Evolutionary conservation across 2,113 vertebrate species (phyloP), one percentile per base, ranked within the genome.

Genomic region (Pitta sordida): DNA sequence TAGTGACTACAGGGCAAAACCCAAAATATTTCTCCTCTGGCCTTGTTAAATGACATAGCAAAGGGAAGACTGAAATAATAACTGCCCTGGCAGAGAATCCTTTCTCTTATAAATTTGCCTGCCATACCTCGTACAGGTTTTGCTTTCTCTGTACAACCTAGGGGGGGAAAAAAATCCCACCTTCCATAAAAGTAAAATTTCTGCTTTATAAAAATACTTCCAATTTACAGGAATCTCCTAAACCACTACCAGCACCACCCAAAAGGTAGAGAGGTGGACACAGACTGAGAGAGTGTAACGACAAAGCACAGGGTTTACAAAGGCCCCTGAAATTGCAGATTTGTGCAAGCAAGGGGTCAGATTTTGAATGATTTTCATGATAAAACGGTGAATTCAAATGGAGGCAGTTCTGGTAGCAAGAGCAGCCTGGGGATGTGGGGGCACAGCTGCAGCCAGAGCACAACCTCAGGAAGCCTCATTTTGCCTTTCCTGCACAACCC

Each of bases 141-240:
- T 83, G 20, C 71, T 83, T 88, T 56, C 12, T 3, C 19, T 41
- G 15, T 3, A 13, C 15, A 52, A 34, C 9, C 2, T 27, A 16
- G 43, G 30, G 10, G 29, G 16, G 3, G 1, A 0, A 4, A 39
- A 44, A 46, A 51, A 18, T 0, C 3, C 27, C 14, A 3, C 6
- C 30, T 30, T 58, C 16, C 46, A 27, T 53, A 69, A 51, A 91
- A 90, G 76, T n/a, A 30, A 65, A 91, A 79, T 36, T 80, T 8
- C 37, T 39, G 27, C 46, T 39, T 63, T 36, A 22, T 55, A 65
- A 86, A 86, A 90, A 48, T 56, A 13, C 19, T 56, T 36, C 17
- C 19, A 68, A 39, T 22, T 44, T 48, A 56, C 64, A 85, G 69
- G 39, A 37, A n/a, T 32, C 34, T 90, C 67, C 59, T 71, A 41